Percentiles rank a stretch among this genome's conserved stretches.
Evolutionary conservation across 2,113 vertebrate species (phyloP).

Genomic region (Piaya cayana): DNA sequence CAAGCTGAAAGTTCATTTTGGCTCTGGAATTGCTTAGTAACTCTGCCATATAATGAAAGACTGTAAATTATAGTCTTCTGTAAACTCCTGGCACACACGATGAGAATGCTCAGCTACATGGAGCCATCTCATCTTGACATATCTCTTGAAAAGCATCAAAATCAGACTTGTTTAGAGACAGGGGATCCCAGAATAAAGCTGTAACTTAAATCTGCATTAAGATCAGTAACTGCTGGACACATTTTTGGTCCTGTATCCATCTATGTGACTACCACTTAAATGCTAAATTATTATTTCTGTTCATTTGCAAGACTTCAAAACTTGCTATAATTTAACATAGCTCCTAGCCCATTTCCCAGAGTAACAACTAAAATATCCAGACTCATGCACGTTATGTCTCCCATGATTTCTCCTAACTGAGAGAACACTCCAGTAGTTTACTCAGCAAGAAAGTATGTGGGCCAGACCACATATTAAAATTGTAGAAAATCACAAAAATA

Average conservation of each 20-base stretch:
- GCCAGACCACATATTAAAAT: not conserved
- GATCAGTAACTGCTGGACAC: not conserved
- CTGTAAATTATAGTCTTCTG: not conserved
- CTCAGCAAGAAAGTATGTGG: not conserved
- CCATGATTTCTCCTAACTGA: not conserved
- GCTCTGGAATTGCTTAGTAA: not conserved
- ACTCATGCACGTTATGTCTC: not conserved
- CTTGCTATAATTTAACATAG: not conserved
- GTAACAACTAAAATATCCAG: not conserved
- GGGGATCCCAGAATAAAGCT: not conserved
- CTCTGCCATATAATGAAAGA: not conserved
- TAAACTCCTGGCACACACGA: not conserved
- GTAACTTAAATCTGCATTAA: slow-evolving; percentile 1
- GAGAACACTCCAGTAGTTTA: not conserved
- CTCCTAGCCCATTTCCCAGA: not conserved
- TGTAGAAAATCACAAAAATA: not conserved
- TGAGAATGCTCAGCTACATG: not conserved
- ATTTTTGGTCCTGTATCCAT: not conserved
- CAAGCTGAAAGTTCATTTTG: not conserved
- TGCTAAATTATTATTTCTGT: not conserved
- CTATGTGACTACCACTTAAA: not conserved
- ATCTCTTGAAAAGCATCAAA: not conserved
- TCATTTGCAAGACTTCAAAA: not conserved
- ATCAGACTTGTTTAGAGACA: not conserved
- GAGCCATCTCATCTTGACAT: not conserved